phyloP scores from a whole-genome alignment of 2,888 invertebrate genomes.

The Cyaniris semiargus region DNA sequence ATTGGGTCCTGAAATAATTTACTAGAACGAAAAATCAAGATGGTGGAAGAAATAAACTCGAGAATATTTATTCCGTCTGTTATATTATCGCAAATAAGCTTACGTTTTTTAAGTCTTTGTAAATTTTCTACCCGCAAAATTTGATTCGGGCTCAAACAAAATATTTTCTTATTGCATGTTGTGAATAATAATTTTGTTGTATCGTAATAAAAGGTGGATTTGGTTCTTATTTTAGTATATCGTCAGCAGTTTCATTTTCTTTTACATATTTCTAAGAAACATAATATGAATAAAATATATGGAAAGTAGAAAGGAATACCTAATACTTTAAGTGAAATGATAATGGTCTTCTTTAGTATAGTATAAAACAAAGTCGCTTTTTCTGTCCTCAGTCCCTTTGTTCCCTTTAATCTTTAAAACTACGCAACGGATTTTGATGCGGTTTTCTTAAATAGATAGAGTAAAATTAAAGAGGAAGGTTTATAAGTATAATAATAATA shows the following conservation, averaged over 20 bases:
- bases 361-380: too few species aligned
- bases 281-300: slow-evolving; percentile 14
- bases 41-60: neutral
- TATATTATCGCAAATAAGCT: slow-evolving; percentile 42
- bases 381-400: too few species aligned
- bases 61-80: slow-evolving; percentile 13
- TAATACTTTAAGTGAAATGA: neutral
- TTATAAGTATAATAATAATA: too few species aligned
- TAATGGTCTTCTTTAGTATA: too few species aligned
- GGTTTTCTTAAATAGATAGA: too few species aligned
- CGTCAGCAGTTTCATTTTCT: slow-evolving; percentile 13
- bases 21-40: slow-evolving; percentile 6
- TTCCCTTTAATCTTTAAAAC: too few species aligned
- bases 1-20: neutral
- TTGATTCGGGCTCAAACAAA: slow-evolving; percentile 52
- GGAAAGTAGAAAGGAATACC: neutral
- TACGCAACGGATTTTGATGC: too few species aligned
- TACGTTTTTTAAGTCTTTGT: slow-evolving; percentile 56
- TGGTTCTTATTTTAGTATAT: slow-evolving; percentile 23
- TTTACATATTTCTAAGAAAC: slow-evolving; percentile 41
- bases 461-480: too few species aligned
- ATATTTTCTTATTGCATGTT: slow-evolving; percentile 29
- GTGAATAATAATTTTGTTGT: slow-evolving; percentile 31
- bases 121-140: slow-evolving; percentile 58
- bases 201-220: slow-evolving; percentile 48